Evolutionary conservation across 2,888 invertebrate species (phyloP).

Genomic region (Amphipoea oculea): DNA sequence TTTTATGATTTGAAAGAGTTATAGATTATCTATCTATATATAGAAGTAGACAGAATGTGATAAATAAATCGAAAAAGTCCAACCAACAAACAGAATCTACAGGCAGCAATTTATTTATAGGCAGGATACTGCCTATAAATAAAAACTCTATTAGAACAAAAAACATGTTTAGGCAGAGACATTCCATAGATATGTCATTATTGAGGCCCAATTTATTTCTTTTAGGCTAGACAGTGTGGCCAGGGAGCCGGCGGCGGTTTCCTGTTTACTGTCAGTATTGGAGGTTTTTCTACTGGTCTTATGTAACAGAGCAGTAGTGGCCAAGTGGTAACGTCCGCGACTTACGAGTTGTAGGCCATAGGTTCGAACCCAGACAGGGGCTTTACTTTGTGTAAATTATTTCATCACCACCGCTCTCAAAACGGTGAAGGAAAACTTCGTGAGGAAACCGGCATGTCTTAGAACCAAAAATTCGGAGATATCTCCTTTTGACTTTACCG

Average conservation of each 20-base stretch:
- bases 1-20: neutral
- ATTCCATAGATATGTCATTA: constrained; percentile 26
- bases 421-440: too few species aligned
- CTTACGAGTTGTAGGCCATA: too few species aligned
- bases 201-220: constrained; percentile 34
- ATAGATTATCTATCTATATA: neutral
- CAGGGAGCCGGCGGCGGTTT: constrained; percentile 19
- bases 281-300: neutral
- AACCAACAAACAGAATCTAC: neutral
- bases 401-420: too few species aligned
- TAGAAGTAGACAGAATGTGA: neutral
- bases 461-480: too few species aligned
- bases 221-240: constrained; percentile 27
- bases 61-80: neutral
- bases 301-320: neutral
- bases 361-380: too few species aligned
- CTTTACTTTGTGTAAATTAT: too few species aligned
- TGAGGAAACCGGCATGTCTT: too few species aligned
- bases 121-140: neutral
- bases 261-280: constrained; percentile 37
- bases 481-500: too few species aligned
- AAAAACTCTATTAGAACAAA: constrained; percentile 13
- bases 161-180: constrained; percentile 1
- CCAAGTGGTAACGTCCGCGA: too few species aligned
- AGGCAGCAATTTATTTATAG: too few species aligned